Conservation (phyloP, 2,797 vertebrate species). For the Podargus strigoides region DNA sequence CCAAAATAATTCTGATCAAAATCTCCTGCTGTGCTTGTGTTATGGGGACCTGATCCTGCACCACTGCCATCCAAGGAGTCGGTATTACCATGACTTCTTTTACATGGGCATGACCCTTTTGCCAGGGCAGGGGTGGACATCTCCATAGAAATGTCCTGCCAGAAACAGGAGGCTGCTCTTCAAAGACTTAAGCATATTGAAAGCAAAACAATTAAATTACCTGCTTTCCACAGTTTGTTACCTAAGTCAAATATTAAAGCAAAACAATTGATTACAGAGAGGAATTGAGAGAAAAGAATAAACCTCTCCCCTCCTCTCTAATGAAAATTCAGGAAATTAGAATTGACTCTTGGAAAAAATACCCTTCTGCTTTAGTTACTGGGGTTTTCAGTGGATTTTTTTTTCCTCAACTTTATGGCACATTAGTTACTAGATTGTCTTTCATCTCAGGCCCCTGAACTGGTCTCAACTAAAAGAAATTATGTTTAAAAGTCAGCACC, state of each 20-base stretch:
- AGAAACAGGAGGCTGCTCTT: not conserved
- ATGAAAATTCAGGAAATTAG: conserved; percentile 16
- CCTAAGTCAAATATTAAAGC: not conserved
- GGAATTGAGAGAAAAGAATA: not conserved
- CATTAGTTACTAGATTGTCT: conserved; percentile 41
- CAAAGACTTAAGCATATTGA: not conserved
- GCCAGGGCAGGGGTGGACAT: not conserved
- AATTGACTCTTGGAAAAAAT: not conserved
- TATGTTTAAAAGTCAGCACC: conserved; percentile 48
- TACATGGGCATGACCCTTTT: not conserved
- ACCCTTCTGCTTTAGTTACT: conserved; percentile 6
- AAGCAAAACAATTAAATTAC: not conserved
- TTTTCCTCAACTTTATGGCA: conserved; percentile 15
- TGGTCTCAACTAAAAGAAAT: conserved; percentile 6
- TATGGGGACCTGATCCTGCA: not conserved
- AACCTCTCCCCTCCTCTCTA: not conserved
- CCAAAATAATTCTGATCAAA: not conserved
- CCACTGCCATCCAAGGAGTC: not conserved
- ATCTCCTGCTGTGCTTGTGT: not conserved
- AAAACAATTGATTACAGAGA: not conserved
- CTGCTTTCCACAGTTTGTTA: not conserved
- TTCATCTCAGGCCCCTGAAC: not conserved
- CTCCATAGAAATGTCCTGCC: fast-evolving
- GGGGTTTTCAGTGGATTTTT: conserved; percentile 31
- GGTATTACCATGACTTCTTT: fast-evolving